Evolutionary conservation across 2,888 invertebrate genomes (phyloP).

Genomic region (Lucinisca nassula): DNA sequence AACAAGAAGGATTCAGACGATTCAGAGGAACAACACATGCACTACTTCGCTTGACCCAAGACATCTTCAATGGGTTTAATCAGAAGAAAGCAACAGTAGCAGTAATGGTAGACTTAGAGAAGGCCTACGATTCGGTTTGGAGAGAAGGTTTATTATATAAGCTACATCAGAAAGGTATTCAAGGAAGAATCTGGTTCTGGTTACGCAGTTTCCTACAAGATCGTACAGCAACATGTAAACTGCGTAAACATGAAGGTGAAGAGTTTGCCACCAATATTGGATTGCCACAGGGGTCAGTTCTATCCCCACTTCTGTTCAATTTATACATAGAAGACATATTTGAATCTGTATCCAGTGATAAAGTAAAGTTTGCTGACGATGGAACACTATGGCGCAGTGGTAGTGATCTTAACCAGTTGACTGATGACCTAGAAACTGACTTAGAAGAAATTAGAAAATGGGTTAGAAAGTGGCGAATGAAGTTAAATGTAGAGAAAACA

Average conservation of each 20-base stretch:
- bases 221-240: neutral
- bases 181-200: conserved; percentile 27
- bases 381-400: conserved; percentile 43
- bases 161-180: conserved; percentile 17
- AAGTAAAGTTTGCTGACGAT: conserved; percentile 47
- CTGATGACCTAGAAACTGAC: neutral
- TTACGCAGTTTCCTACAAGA: too few relatives aligned
- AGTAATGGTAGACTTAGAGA: conserved; percentile 35
- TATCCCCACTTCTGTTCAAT: conserved; percentile 43
- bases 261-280: too few relatives aligned
- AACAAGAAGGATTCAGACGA: conserved; percentile 35
- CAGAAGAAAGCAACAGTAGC: neutral
- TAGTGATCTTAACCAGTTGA: neutral
- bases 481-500: conserved; percentile 11
- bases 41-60: conserved; percentile 7
- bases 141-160: conserved; percentile 33
- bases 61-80: conserved; percentile 28
- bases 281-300: conserved; percentile 35
- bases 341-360: neutral
- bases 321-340: conserved; percentile 22
- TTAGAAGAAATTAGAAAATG: neutral
- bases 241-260: too few relatives aligned
- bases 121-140: conserved; percentile 50
- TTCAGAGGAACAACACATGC: conserved; percentile 14
- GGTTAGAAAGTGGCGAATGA: conserved; percentile 23